phyloP scores from a whole-genome alignment of 2,888 invertebrate species.

The Athalia cordata region DNA sequence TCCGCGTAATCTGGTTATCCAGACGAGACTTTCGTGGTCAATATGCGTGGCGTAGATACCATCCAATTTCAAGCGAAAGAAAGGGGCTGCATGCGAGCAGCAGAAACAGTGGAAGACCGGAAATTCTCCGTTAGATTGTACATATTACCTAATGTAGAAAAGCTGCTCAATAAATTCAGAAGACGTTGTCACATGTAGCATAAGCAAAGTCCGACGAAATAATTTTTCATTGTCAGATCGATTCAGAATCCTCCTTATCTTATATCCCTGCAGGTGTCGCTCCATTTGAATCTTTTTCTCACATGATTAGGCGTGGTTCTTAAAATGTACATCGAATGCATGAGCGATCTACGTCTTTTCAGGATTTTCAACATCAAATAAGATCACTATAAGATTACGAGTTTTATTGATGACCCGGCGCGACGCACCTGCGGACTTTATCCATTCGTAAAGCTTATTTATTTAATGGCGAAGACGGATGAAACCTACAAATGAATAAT shows the following conservation, averaged over 20 bases:
- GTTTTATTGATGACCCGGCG: conserved; percentile 17
- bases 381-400: conserved; percentile 9
- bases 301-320: background rate
- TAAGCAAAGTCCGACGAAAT: conserved; percentile 2
- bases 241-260: background rate
- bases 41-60: background rate
- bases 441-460: background rate
- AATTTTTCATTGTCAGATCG: conserved; percentile 16
- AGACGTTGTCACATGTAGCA: background rate
- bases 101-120: too few relatives aligned
- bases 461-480: background rate
- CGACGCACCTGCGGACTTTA: conserved; percentile 12
- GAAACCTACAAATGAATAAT: background rate
- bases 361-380: conserved; percentile 5
- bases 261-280: background rate
- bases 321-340: background rate
- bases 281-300: background rate
- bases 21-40: background rate
- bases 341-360: background rate
- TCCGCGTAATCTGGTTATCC: background rate
- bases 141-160: background rate
- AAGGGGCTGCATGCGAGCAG: too few relatives aligned
- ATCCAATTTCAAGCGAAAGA: too few relatives aligned
- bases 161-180: background rate
- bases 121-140: too few relatives aligned